These are phyloP conservation scores for Calliopum simillimum DNA, from an alignment of 2,888 invertebrate species.

Conservation along the genomic window DNA sequence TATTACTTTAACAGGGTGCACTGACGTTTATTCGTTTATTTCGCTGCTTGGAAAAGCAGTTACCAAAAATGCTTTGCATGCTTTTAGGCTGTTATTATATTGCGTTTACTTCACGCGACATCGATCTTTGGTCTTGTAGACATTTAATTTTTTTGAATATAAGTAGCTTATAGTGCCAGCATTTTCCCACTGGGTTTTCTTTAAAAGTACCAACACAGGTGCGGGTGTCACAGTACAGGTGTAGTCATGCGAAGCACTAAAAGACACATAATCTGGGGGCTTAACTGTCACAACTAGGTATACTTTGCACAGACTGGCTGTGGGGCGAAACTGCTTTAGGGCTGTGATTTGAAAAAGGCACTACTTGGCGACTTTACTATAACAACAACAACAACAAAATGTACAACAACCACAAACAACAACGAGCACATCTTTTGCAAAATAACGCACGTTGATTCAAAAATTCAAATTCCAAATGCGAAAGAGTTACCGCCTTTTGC, in stretches of 20 bases:
- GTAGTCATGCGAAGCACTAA: conserved; percentile 14
- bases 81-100: too few relatives aligned
- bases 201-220: too few relatives aligned
- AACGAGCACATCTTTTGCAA: not conserved
- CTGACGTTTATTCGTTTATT: too few relatives aligned
- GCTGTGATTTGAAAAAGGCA: conserved; percentile 19
- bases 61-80: too few relatives aligned
- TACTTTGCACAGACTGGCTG: not conserved
- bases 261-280: conserved; percentile 24
- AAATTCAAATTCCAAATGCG: conserved; percentile 25
- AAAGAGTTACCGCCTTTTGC: not conserved
- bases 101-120: too few relatives aligned
- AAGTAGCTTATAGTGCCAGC: too few relatives aligned
- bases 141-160: too few relatives aligned
- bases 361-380: not conserved
- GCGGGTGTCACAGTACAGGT: not conserved
- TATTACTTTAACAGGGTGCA: too few relatives aligned
- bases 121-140: too few relatives aligned
- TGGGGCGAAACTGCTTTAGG: not conserved
- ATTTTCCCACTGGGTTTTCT: too few relatives aligned
- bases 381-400: too few relatives aligned
- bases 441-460: not conserved
- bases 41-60: too few relatives aligned
- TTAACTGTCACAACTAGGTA: not conserved
- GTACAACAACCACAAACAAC: not conserved